Evolutionary conservation across 2,888 invertebrate species (phyloP).

Genomic region (Anoplius nigerrimus): DNA sequence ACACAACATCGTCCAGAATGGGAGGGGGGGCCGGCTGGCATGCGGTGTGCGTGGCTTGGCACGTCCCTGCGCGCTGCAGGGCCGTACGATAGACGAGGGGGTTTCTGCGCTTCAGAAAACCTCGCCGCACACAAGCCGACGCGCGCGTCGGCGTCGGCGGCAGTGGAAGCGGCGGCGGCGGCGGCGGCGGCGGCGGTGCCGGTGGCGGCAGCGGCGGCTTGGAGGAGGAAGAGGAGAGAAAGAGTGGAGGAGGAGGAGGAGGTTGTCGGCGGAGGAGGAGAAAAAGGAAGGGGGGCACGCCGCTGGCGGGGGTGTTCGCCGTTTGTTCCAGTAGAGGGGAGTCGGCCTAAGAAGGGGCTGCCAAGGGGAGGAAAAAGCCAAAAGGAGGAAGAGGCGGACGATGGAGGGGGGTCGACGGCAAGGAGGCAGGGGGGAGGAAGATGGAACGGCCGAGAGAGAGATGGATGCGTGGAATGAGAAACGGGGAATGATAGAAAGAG

Average conservation of each 20-base stretch:
- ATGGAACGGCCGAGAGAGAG: slow-evolving; percentile 6
- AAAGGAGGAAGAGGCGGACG: slow-evolving; percentile 44
- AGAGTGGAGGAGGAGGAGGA: slow-evolving; percentile 31
- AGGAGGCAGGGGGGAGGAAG: too few relatives aligned
- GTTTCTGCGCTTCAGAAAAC: too few relatives aligned
- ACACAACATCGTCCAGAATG: not conserved
- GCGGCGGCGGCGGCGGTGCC: not conserved
- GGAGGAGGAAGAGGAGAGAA: not conserved
- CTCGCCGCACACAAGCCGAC: too few relatives aligned
- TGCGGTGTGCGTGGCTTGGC: slow-evolving; percentile 5
- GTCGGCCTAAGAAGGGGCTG: slow-evolving; percentile 56
- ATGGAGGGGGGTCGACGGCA: slow-evolving; percentile 3
- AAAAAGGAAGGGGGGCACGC: slow-evolving; percentile 15
- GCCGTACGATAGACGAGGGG: not conserved
- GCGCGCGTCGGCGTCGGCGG: too few relatives aligned
- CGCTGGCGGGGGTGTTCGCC: slow-evolving; percentile 39
- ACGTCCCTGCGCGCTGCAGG: slow-evolving; percentile 10
- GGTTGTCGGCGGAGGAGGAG: slow-evolving; percentile 24
- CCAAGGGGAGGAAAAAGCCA: slow-evolving; percentile 47
- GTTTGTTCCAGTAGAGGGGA: slow-evolving; percentile 38
- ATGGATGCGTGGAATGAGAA: slow-evolving; percentile 20
- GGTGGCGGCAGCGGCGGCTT: not conserved
- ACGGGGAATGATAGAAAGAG: slow-evolving; percentile 11
- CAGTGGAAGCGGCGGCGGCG: not conserved
- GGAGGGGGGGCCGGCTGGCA: slow-evolving; percentile 4